Percentiles rank a stretch among this genome's conserved stretches.
phyloP scores from a whole-genome alignment of 53 echinoderm and acorn worm genomes.

The Temnopleurus reevesii region DNA sequence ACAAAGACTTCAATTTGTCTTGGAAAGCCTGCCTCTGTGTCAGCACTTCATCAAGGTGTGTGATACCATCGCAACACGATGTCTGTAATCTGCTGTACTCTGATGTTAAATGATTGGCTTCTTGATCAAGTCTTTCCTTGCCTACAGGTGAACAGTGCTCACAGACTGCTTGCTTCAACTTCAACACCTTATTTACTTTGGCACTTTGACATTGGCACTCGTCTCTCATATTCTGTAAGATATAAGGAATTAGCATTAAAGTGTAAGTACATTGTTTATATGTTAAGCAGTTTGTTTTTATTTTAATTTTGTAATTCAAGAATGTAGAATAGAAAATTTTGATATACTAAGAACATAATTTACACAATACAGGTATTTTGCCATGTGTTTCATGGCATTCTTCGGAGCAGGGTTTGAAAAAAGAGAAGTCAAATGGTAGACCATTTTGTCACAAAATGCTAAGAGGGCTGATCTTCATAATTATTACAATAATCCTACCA shows the following conservation, averaged over 20 bases:
- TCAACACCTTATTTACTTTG: constrained; percentile 46
- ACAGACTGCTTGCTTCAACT: constrained; percentile 55
- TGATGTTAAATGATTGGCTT: constrained; percentile 27
- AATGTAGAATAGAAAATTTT: too few relatives aligned
- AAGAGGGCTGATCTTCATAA: too few relatives aligned
- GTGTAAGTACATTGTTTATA: not conserved
- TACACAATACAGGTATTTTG: too few relatives aligned
- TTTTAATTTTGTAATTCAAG: too few relatives aligned
- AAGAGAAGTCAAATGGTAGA: too few relatives aligned
- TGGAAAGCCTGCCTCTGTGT: constrained; percentile 58
- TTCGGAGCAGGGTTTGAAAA: too few relatives aligned
- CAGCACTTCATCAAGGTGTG: constrained; percentile 31
- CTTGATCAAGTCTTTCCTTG: constrained; percentile 48
- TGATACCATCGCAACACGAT: not conserved
- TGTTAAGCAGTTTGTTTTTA: too few relatives aligned
- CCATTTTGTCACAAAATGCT: too few relatives aligned
- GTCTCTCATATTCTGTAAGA: not conserved
- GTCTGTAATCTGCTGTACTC: constrained; percentile 39
- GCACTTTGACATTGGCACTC: constrained; percentile 44
- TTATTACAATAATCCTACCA: too few relatives aligned
- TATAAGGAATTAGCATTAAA: not conserved
- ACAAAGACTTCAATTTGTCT: constrained; percentile 14
- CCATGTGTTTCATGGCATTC: too few relatives aligned
- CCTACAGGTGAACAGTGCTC: constrained; percentile 55
- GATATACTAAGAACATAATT: too few relatives aligned